Base-by-base conservation (phyloP, 2,888 invertebrate species). In the Caenorhabditis angaria region DNA sequence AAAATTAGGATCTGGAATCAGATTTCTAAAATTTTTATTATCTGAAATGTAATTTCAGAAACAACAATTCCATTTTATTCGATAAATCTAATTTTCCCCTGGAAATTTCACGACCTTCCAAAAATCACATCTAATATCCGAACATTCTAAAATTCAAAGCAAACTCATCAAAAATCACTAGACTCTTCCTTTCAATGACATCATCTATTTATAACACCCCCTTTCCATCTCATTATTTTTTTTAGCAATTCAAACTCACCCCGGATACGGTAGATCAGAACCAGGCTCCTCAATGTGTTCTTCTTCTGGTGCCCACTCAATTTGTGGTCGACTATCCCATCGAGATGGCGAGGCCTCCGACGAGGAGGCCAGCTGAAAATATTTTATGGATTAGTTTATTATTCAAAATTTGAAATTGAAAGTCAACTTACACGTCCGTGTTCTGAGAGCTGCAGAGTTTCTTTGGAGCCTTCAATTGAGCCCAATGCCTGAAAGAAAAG, bases 251-350 rank as follows among this genome's bases (percentile, higher is more conserved):
- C n/a, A n/a, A n/a, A 56, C 75, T 53, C 65, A 85, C 85, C 83
- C 85, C 47, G 85, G 85, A 73, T 83, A 85, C 22, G 85, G 85
- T 27, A 85, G 68, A 32, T 83, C 83, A 35, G 61, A 66, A 14
- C 41, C 41, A 35, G 77, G 78, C 47, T 82, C 82, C 41, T 83
- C 83, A 29, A 79, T 73, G 22, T 70, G 68, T n/a, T 78, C 81
- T n/a, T n/a, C n/a, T 20, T 80, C 80, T 20, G 78, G 73, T 18
- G 77, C 77, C 76, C 77, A 82, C 56, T 84, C 84, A n/a, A 82
- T 76, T 20, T 81, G 80, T 62, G 78, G 72, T 4, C 71, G 68
- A 25, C 65, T 60, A 14, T 77, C 76, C 74, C 76, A 74, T 51
- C 66, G 54, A 8, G 73, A 66, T 51, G 78, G 78, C 24, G 78